Percentiles rank a stretch among this genome's conserved stretches.
phyloP scores from a whole-genome alignment of 2,888 invertebrate species.

The Stenodema calcarata region DNA sequence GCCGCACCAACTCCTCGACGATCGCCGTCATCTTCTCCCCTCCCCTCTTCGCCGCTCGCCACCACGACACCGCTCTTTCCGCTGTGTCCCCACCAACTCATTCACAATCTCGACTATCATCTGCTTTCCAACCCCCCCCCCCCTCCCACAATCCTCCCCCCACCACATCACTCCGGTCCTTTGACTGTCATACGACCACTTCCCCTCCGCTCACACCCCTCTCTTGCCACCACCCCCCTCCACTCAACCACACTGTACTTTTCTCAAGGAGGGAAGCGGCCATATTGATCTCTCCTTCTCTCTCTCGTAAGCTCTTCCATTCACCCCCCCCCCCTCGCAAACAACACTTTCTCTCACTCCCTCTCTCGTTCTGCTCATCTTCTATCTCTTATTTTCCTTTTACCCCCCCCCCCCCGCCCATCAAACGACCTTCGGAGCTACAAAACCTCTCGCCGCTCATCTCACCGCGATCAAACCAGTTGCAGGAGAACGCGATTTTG shows the following conservation, averaged over 20 bases:
- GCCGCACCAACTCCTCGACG: not conserved
- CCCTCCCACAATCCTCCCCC: not conserved
- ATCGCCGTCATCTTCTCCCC: not conserved
- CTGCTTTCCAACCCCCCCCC: not conserved
- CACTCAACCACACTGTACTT: not conserved
- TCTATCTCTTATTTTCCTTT: not conserved
- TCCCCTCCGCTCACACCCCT: not conserved
- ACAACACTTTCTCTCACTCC: not conserved
- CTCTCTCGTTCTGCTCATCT: not conserved
- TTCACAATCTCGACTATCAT: not conserved
- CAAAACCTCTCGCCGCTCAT: not conserved
- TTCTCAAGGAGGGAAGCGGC: not conserved
- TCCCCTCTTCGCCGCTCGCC: not conserved
- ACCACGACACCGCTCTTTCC: too few species aligned
- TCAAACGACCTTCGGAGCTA: not conserved
- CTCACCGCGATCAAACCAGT: not conserved
- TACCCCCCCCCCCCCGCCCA: not conserved
- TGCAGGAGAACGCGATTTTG: not conserved
- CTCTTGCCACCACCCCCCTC: not conserved
- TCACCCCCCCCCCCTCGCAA: not conserved
- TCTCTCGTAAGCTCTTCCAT: not conserved
- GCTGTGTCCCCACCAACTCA: not conserved
- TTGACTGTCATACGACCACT: too few species aligned
- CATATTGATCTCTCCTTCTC: not conserved
- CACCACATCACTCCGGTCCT: not conserved